Percentiles rank a stretch among this genome's conserved stretches.
Evolutionary conservation across 2,888 invertebrate species (phyloP).

Genomic region (Galerucella nymphaeae): DNA sequence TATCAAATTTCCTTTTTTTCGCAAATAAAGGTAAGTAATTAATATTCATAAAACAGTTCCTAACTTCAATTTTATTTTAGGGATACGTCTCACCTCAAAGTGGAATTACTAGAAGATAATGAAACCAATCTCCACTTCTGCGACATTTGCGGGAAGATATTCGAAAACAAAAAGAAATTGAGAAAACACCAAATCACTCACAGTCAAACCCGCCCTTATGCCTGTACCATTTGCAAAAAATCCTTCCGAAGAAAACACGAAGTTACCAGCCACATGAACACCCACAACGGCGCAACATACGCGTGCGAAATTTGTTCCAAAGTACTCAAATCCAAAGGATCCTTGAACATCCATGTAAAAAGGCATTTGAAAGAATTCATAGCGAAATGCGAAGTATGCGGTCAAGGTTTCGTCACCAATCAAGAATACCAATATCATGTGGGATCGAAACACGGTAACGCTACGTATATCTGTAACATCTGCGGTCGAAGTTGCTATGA

Average conservation of each 20-base stretch:
- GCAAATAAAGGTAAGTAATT: not conserved
- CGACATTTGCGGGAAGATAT: conserved; percentile 64
- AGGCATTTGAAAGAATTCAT: conserved; percentile 68
- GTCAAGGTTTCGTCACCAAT: conserved; percentile 54
- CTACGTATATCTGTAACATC: conserved; percentile 49
- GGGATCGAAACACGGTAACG: conserved; percentile 50
- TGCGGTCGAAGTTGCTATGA: conserved; percentile 52
- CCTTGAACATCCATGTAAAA: conserved; percentile 66
- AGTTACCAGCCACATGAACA: conserved; percentile 44
- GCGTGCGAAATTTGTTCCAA: conserved; percentile 70
- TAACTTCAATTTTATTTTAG: conserved; percentile 6
- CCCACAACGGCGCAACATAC: conserved; percentile 42
- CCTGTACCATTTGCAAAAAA: conserved; percentile 47
- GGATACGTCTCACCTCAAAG: conserved; percentile 18
- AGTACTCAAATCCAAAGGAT: conserved; percentile 62
- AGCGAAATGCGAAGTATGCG: conserved; percentile 60
- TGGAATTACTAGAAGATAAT: conserved; percentile 27
- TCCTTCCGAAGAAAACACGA: conserved; percentile 46
- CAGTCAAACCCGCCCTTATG: conserved; percentile 65
- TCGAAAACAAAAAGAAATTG: conserved; percentile 62
- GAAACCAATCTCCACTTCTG: conserved; percentile 28
- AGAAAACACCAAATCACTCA: conserved; percentile 65
- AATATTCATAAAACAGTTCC: not conserved
- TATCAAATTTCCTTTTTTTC: not conserved
- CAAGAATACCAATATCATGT: conserved; percentile 55